These are phyloP conservation scores for Scylla paramamosain DNA, from an alignment of 1,140 invertebrate species.

Conservation along the genomic window DNA sequence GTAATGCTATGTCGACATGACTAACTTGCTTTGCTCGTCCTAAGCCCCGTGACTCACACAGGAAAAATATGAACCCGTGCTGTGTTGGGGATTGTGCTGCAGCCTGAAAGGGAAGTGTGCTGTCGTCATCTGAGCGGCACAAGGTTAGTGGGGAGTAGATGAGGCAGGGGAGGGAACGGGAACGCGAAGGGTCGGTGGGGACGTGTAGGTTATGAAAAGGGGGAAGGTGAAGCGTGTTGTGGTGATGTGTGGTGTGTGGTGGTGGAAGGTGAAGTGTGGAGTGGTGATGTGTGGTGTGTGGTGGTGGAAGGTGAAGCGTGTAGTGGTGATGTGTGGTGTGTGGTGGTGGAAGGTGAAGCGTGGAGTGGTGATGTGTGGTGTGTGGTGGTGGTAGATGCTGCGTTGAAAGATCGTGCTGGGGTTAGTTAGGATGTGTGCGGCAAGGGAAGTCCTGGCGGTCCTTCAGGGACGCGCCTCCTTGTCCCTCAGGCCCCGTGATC, in stretches of 20 bases:
- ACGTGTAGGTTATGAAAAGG: neutral
- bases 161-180: neutral
- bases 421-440: no score
- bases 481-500: neutral
- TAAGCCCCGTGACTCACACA: neutral
- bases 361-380: no score
- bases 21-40: neutral
- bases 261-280: no score
- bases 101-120: neutral
- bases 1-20: neutral
- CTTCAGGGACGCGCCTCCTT: neutral
- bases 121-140: no score
- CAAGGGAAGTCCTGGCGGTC: no score
- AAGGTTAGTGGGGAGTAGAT: neutral
- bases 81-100: neutral
- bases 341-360: neutral
- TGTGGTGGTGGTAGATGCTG: no score
- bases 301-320: no score
- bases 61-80: neutral
- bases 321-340: no score
- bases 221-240: neutral
- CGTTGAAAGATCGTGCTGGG: no score
- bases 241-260: no score
- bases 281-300: no score
- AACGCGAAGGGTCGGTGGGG: no score